These are phyloP conservation scores for Tragelaphus strepsiceros DNA, from an alignment of 2,113 vertebrate genomes.

Conservation along the genomic window DNA sequence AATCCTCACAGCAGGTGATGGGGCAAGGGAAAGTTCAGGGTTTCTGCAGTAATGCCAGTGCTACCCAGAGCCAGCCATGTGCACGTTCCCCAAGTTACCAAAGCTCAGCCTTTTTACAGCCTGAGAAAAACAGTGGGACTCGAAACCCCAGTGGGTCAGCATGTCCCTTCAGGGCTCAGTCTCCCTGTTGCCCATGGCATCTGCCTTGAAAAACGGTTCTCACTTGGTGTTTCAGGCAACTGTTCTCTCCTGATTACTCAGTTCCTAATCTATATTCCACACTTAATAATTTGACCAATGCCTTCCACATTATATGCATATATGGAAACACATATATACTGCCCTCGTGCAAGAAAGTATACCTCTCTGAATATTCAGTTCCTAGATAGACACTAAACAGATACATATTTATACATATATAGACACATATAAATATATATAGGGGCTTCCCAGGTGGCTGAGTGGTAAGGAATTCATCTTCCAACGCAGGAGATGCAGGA, in stretches of 20 bases:
- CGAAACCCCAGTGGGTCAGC: background rate
- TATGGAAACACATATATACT: background rate
- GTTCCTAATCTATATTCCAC: background rate
- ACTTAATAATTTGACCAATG: background rate
- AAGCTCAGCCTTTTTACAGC: background rate
- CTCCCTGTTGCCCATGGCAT: background rate
- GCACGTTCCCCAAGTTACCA: rapidly evolving
- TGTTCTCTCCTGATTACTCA: background rate
- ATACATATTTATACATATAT: background rate
- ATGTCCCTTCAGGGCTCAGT: background rate
- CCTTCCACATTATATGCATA: background rate
- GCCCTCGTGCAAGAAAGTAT: background rate
- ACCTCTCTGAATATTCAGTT: background rate
- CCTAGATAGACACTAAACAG: background rate
- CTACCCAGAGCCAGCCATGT: background rate
- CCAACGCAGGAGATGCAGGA: background rate
- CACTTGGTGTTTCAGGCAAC: background rate
- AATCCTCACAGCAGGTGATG: background rate
- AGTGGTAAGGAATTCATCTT: background rate
- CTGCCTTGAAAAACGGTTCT: background rate
- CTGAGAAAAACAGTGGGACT: background rate
- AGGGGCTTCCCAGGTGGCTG: background rate
- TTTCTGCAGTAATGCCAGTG: rapidly evolving
- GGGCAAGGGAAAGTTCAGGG: background rate
- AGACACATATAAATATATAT: background rate